phyloP scores from a whole-genome alignment of 1,140 invertebrate genomes.

The Drosophila azteca region DNA sequence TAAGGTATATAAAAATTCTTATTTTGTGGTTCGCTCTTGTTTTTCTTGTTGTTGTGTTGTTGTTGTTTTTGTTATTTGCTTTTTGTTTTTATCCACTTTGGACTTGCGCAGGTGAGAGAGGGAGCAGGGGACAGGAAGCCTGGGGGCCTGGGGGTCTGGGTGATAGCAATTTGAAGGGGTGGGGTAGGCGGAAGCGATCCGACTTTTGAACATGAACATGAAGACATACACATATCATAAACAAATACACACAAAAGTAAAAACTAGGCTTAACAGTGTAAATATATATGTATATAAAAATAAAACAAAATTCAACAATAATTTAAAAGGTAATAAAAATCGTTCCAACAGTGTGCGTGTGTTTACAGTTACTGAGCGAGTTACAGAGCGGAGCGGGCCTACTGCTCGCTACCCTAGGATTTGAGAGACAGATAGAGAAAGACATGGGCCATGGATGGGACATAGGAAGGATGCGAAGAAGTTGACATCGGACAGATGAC shows the following conservation, averaged over 20 bases:
- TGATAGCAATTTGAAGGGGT: background rate
- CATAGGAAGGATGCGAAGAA: slow-evolving; percentile 30
- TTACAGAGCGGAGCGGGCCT: slow-evolving; percentile 25
- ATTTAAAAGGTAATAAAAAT: slow-evolving; percentile 77
- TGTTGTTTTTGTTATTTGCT: slow-evolving; percentile 19
- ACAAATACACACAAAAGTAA: slow-evolving; percentile 58
- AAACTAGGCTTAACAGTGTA: slow-evolving; percentile 62
- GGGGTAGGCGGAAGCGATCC: slow-evolving; percentile 15
- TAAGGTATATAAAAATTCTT: slow-evolving; percentile 23
- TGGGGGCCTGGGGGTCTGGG: background rate
- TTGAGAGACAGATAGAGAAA: slow-evolving; percentile 7
- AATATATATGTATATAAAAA: slow-evolving; percentile 59
- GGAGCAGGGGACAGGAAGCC: slow-evolving; percentile 7
- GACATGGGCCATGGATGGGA: slow-evolving; percentile 1
- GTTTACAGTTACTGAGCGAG: slow-evolving; percentile 37
- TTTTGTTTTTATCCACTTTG: slow-evolving; percentile 5
- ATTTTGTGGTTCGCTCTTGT: slow-evolving; percentile 24
- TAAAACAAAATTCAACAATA: slow-evolving; percentile 82
- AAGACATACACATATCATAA: slow-evolving; percentile 56
- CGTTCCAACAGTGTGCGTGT: slow-evolving; percentile 56
- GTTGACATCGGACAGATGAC: background rate
- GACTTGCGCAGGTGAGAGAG: slow-evolving; percentile 40
- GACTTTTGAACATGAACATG: slow-evolving; percentile 47
- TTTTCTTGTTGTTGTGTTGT: slow-evolving; percentile 10
- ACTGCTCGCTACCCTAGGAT: background rate